Base-by-base conservation (phyloP, 1,140 invertebrate genomes). In the Lethrus apterus region DNA sequence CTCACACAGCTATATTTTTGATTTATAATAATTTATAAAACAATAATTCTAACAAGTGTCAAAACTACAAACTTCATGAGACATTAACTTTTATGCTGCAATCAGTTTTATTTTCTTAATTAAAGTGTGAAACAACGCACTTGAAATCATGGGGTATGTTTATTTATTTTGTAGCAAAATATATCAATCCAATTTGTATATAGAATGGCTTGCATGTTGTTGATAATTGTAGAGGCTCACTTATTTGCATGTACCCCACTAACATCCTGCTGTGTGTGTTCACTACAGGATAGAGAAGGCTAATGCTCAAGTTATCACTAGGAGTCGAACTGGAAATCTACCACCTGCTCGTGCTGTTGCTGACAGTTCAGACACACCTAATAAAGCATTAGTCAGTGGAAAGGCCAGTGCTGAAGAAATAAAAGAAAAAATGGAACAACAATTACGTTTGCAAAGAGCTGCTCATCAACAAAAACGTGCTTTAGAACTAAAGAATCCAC, bases 381-480 rank as follows among this genome's bases (percentile, higher is more conserved):
- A 4, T 44, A 66, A 44, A 59, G 34, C 70, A 67, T 36, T 68
- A 24, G 64, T 76, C 40, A 70, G 73, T 53, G 62, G 70, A 10
- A 80, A 80, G 63, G 70, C 76, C 0, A 78, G 77, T 14, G 76
- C 84, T 0, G 83, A 88, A 44, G 87, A 93, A 58, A 83, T 91
- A 29, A 91, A 91, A 63, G 89, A 92, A 46, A 89, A 92, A 62
- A 82, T 93, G 79, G 91, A 94, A 59, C 85, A 89, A 51, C 88
- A 93, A 55, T 66, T 93, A 20, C 80, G 88, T 33, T 72, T 89
- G 53, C 91, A 95, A 63, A 67, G 90, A 44, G 81, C 86, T 13
- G 89, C 86, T 1, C 83, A 92, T 67, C 86, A 91, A 57, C 87
- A 91, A 55, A 93, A 93, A 61, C 70, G 85, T 46, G 78, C 78